phyloP scores from a whole-genome alignment of 2,113 vertebrate species.

The Corythornis madagascariensis region DNA sequence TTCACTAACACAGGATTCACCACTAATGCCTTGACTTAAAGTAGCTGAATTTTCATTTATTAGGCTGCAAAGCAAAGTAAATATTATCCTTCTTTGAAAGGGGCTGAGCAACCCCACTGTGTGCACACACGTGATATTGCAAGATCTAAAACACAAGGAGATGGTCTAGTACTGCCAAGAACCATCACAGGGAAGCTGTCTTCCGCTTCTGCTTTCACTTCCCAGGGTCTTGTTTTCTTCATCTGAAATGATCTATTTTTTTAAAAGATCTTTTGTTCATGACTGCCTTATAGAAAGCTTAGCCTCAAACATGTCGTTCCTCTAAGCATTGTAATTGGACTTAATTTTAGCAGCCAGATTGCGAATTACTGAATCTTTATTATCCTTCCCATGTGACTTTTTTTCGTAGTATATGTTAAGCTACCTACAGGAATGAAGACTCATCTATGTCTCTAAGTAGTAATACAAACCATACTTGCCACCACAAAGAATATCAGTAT shows the following conservation, averaged over 20 bases:
- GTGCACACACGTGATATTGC: rapidly evolving
- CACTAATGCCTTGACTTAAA: background rate
- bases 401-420: background rate
- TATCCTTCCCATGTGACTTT: background rate
- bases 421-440: background rate
- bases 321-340: background rate
- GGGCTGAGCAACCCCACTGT: background rate
- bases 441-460: background rate
- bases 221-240: background rate
- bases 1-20: background rate
- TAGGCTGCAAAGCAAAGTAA: background rate
- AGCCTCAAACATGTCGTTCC: background rate
- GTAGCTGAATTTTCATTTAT: background rate
- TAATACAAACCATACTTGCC: background rate
- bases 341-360: background rate
- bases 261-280: background rate
- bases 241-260: background rate
- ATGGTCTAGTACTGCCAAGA: background rate
- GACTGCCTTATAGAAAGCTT: background rate
- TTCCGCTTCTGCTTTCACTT: background rate
- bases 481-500: background rate
- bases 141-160: background rate
- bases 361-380: background rate
- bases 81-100: background rate
- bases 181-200: background rate